Evolutionary conservation across 1,140 invertebrate species (phyloP), one percentile per base, ranked within the genome.

Genomic region (Parasteatoda tepidariorum): DNA sequence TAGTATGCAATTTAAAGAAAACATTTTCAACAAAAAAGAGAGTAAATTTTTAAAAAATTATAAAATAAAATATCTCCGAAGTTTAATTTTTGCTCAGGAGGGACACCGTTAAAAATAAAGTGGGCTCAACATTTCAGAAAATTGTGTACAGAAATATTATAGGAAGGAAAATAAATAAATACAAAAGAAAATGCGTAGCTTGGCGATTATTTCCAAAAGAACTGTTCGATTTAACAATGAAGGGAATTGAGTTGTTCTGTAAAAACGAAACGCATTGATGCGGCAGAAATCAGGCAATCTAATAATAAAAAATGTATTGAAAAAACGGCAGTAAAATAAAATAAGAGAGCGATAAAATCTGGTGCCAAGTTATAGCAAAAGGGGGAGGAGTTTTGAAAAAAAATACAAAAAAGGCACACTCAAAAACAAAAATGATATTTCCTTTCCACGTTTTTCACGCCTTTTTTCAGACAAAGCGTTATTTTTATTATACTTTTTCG

Each of bases 201-300:
- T 38, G 38, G 38, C 67, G 38, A 70, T 70, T 70, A 70, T 59
- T 73, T 73, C 54, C 70, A 18, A 73, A 33, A 54, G 70, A 73
- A 59, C 54, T 48, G 54, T 73, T 73, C 54, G 70, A 73, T 73
- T 73, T 73, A 73, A 73, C 70, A 73, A 73, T 73, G 54, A 22
- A 22, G 70, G 54, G 26, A 73, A 73, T 73, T 11, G 48, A 73
- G 70, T 73, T 59, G 54, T 59, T 73, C 70, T 22, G 18, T 13
- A 6, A 73, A 59, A 73, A 22, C 7, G 62, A 11, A 31, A 24
- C 26, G 62, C 62, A 30, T 26, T 59, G 57, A 26, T 26, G 31
- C 26, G 62, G n/a, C 30, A 30, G 30, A 64, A 64, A 64, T 64
- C 28, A n/a, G 9, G 26, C 62, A 9, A 64, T 64, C 11, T 64